Evolutionary conservation across 1,140 invertebrate genomes (phyloP), one percentile per base, ranked within the genome.

Genomic region (Ceratina australensis): DNA sequence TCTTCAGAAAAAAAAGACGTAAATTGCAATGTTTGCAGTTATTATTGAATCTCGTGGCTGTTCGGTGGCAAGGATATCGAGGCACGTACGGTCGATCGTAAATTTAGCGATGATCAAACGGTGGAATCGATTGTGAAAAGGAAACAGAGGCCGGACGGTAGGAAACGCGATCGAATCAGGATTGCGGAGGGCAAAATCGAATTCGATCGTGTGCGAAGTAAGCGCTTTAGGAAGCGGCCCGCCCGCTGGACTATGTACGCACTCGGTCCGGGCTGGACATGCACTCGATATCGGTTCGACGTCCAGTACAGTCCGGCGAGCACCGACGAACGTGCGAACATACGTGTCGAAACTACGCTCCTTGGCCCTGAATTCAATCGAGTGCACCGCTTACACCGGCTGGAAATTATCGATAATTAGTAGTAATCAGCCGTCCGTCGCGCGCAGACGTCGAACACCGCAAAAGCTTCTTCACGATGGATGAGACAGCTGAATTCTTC

Each of bases 251-350:
- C 33, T 42, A 10, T 42, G 33, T 42, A 42, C 57, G 42, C 57
- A 72, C 68, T 56, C 22, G 33, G 50, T 33, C 20, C 15, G 57
- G 33, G 69, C 52, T n/a, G 60, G 76, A 78, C 76, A 72, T 78
- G 76, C 76, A 78, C 76, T 78, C 69, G 76, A 78, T 78, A 69
- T 78, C 76, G 69, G 68, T 72, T 42, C 33, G 33, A 68, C 76
- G 72, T 78, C 76, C 64, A 78, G 72, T 72, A 69, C 76, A 77
- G 74, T 42, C 66, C 74, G 71, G 68, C 33, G 69, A 59, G 50
- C 76, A 28, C 69, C 33, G 66, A 16, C 24, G 69, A 54, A 61
- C 57, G 74, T 76, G 59, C 65, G 74, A 76, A 61, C 66, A 28
- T 26, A 26, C 74, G 57, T 77, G 74, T 77, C 74, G 71, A 52